Base-by-base conservation (phyloP, 2,797 vertebrate genomes). In the Nyctalus aviator region DNA sequence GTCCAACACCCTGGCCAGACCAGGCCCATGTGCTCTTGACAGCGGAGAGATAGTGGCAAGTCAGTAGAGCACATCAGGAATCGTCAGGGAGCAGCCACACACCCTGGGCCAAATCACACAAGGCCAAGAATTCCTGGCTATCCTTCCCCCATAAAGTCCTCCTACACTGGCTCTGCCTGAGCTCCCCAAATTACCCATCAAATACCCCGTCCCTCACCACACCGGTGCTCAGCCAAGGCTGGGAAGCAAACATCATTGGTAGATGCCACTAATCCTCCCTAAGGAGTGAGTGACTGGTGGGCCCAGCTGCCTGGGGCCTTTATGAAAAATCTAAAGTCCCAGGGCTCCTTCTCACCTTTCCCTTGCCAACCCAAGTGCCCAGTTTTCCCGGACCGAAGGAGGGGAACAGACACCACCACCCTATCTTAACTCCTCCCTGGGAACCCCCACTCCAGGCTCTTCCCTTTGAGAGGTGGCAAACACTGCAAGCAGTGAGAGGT, bases 381-480 rank as follows among this genome's bases (percentile, higher is more conserved):
- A 66, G 8, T 71, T 72, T 53, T 35, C 57, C 21, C 64, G 30
- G 37, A 37, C 46, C 46, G 12, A 89, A 85, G 25, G n/a, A 75
- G 53, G 14, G 15, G 20, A 84, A 15, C 23, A 93, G 77, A 90
- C 13, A 64, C 46, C 44, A n/a, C 6, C 23, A 64, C 11, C 30
- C n/a, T 44, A 48, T 30, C 30, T 92, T 84, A 81, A 86, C 53
- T 83, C 59, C 79, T 32, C 83, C 35, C n/a, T 30, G 78, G 88
- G 46, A 86, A 17, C 3, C 57, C 46, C n/a, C 64, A 8, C 64
- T 32, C 15, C 64, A 32, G 59, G 20, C 14, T 48, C 30, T 77
- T 79, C 41, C 48, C 25, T 90, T 84, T 59, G n/a, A 77, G 48
- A 73, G 25, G 64, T 11, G 32, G 30, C 11, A 12, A 84, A 68